Base-by-base conservation (phyloP, 2,113 vertebrate species). In the Acrocephalus arundinaceus region DNA sequence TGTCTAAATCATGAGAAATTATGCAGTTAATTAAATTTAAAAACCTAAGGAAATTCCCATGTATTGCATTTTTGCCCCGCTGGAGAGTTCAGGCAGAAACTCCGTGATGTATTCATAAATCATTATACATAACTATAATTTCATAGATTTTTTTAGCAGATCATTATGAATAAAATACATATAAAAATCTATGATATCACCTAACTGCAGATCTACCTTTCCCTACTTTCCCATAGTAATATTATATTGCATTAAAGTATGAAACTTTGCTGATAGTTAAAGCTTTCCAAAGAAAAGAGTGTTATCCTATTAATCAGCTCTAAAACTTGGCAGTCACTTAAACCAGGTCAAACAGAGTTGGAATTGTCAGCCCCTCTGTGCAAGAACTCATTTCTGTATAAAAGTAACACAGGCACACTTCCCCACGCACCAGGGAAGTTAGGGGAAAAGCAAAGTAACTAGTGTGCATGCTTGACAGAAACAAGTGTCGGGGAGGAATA, bases 311-410 rank as follows among this genome's bases (percentile, higher is more conserved):
- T 46, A 89, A 22, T 20, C 43, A 67, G 20, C 15, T 59, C 45
- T 85, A 67, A 96, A 95, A 94, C 58, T 49, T 63, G 12, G 22
- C 52, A 87, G 65, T 72, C 76, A 85, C 57, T 90, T 78, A 87
- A 95, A 89, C 43, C 51, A 80, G 84, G 54, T 48, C 76, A 85
- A 71, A 73, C 65, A 85, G 94, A 85, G 13, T 13, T 75, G 41
- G 45, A 93, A 87, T 43, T 70, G n/a, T 63, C 66, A 82, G 49
- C 86, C 30, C 51, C n/a, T 77, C 31, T 51, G 15, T 4, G 3
- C 35, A 94, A 70, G 25, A 85, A 87, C 35, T 71, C 1, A 87
- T 66, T 93, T 94, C 33, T 61, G 37, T 59, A 30, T n/a, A 48
- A 48, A 82, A 33, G 19, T 67, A 95, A 72, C 37, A 45, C 35